A percentile compares a stretch with the other conserved stretches of the same genome.
Conservation (phyloP, 2,797 vertebrate genomes). For the Halcyon smyrnensis region DNA sequence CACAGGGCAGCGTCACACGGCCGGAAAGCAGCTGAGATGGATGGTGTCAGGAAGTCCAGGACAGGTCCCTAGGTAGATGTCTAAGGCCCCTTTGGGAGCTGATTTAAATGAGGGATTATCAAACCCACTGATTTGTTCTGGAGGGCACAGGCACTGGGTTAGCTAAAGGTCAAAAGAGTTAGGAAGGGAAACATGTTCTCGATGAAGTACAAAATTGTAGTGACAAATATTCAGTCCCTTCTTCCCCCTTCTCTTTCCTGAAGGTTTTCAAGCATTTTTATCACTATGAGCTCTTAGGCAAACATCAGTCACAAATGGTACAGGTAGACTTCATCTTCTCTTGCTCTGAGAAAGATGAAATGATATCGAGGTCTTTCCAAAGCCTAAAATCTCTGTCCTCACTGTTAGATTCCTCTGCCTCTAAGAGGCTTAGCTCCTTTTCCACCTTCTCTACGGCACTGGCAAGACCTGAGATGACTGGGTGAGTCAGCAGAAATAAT, state of each 20-base stretch:
- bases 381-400: neutral
- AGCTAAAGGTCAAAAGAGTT: conserved; percentile 18
- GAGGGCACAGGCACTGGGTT: neutral
- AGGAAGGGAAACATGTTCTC: conserved; percentile 9
- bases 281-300: conserved; percentile 10
- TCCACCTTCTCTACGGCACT: neutral
- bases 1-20: neutral
- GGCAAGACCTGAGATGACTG: neutral
- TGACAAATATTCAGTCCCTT: conserved; percentile 26
- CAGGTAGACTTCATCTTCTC: neutral
- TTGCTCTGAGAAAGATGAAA: neutral
- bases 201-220: conserved; percentile 16
- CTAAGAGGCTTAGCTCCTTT: neutral
- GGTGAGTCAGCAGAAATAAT: neutral
- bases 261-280: conserved; percentile 33
- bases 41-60: neutral
- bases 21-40: neutral
- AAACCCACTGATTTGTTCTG: neutral
- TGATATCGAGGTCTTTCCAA: neutral
- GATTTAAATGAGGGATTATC: conserved; percentile 3
- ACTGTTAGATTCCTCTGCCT: neutral
- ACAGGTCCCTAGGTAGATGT: neutral
- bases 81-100: neutral
- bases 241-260: neutral
- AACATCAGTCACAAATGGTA: conserved; percentile 19